These are phyloP conservation scores for Streptopelia turtur DNA, from an alignment of 2,797 vertebrate species.

Conservation along the genomic window DNA sequence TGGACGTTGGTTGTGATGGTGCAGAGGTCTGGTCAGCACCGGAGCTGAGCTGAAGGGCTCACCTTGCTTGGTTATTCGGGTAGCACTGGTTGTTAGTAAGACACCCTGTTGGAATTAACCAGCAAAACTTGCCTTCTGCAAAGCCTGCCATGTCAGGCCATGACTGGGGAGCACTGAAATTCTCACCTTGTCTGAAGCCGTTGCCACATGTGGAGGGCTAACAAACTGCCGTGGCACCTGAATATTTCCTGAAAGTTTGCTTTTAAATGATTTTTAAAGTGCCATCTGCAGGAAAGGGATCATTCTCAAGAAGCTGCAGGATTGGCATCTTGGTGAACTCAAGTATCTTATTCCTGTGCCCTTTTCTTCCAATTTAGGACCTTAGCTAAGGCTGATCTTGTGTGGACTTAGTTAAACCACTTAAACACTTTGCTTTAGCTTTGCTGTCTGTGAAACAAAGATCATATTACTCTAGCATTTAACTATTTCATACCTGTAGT, in stretches of 20 bases:
- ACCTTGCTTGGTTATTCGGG: neutral
- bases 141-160: neutral
- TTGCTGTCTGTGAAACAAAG: neutral
- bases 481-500: neutral
- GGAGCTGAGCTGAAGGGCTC: neutral
- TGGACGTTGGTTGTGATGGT: neutral
- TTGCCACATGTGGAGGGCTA: fast-evolving
- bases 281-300: neutral
- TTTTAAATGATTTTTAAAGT: neutral
- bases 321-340: neutral
- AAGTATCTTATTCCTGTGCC: neutral
- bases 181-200: neutral
- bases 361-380: neutral
- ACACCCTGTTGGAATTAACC: neutral
- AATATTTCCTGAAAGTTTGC: neutral
- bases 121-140: neutral
- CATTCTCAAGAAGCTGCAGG: neutral
- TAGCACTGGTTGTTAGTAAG: neutral
- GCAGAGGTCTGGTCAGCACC: neutral
- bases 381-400: neutral
- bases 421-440: neutral
- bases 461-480: neutral
- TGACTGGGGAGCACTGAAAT: neutral
- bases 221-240: neutral
- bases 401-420: neutral